Evolutionary conservation across 2,797 vertebrate species (phyloP).

Genomic region (Epinephelus awoara): DNA sequence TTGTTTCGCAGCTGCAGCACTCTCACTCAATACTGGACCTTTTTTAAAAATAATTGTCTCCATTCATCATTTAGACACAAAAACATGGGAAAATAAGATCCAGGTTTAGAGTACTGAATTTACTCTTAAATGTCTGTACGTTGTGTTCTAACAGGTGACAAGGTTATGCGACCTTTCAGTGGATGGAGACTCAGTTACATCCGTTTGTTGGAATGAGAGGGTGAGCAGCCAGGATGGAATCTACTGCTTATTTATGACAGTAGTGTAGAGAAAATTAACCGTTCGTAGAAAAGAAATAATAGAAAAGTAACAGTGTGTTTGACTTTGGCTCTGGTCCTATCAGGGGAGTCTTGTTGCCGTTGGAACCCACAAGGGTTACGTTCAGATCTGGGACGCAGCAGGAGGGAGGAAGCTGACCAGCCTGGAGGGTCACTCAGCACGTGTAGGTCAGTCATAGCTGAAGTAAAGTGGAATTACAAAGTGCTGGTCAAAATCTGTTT

Average conservation of each 20-base stretch:
- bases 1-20: too few relatives aligned
- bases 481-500: not conserved
- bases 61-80: too few relatives aligned
- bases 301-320: not conserved
- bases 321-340: slow-evolving; percentile 5
- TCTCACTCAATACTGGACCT: too few relatives aligned
- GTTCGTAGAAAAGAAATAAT: not conserved
- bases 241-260: not conserved
- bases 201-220: slow-evolving; percentile 90
- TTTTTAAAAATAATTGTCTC: too few relatives aligned
- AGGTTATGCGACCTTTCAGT: slow-evolving; percentile 89
- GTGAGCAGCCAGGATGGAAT: slow-evolving; percentile 66
- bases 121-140: not conserved
- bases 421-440: slow-evolving; percentile 89
- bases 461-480: not conserved
- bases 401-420: slow-evolving; percentile 89
- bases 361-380: slow-evolving; percentile 89
- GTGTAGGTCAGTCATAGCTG: slow-evolving; percentile 84
- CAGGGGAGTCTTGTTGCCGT: slow-evolving; percentile 89
- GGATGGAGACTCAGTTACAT: slow-evolving; percentile 90
- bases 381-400: slow-evolving; percentile 90
- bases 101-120: too few relatives aligned
- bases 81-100: too few relatives aligned
- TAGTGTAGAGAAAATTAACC: too few relatives aligned
- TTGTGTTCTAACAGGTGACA: slow-evolving; percentile 81